Evolutionary conservation across 2,113 vertebrate species (phyloP), one percentile per base, ranked within the genome.

Genomic region (Esox niger): DNA sequence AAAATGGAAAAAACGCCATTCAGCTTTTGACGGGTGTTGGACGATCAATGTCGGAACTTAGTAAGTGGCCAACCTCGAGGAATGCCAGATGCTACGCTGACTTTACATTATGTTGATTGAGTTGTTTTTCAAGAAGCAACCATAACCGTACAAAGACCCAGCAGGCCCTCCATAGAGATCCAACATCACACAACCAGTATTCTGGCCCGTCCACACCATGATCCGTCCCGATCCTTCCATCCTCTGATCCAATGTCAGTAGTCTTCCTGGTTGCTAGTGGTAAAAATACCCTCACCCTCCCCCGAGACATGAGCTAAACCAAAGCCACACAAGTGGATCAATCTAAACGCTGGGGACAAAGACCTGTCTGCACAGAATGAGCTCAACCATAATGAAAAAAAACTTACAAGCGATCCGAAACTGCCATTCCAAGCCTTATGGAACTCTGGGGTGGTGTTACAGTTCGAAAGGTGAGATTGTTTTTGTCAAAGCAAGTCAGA

Each of bases 31-130:
- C 83, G 83, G 10, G 26, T 0, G 27, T 33, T 15, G 8, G 68
- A 80, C 83, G 78, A 71, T 81, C 55, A 6, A 75, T 79, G 74
- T 68, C 78, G 72, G 31, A 20, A 23, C 38, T 43, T 38, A 38
- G 9, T 66, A 66, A 86, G 75, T 71, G 2, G 80, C 74, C 73
- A 73, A 83, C 89, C 82, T 67, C 0, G 4, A 26, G 2, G 55
- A 61, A 58, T 57, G 47, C 88, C 92, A 93, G 90, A 93, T 93
- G 92, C 87, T 88, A 79, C 77, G 52, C 80, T 9, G 74, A 70
- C 84, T 80, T 91, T n/a, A n/a, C 84, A 80, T 90, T 84, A 90
- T 62, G 69, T 31, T 20, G 23, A 60, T 86, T 75, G 77, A 80
- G 9, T 57, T 77, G 33, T 29, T 80, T 73, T 64, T 31, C 17